phyloP scores from a whole-genome alignment of 2,113 vertebrate genomes.

The Coptodon rendalli region DNA sequence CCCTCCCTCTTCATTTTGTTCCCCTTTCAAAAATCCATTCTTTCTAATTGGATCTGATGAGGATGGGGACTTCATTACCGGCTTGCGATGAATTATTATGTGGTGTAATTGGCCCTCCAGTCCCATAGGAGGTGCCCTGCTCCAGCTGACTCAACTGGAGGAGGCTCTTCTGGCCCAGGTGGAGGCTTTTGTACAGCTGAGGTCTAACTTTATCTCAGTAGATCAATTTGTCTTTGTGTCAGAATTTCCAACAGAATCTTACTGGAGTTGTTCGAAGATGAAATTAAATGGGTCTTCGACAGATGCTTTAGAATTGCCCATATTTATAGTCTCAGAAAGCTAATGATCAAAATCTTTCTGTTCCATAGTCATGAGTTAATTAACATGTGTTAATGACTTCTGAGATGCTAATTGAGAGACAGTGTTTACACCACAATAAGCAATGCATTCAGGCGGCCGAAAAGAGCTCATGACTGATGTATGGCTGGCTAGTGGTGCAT shows the following conservation, averaged over 20 bases:
- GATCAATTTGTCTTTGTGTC: background rate
- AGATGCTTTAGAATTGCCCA: background rate
- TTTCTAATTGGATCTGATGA: conserved; percentile 71
- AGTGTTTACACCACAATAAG: conserved; percentile 35
- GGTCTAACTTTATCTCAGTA: conserved; percentile 11
- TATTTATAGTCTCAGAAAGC: conserved; percentile 11
- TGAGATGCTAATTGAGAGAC: conserved; percentile 33
- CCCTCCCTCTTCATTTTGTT: conserved; percentile 1
- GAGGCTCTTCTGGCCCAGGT: conserved; percentile 34
- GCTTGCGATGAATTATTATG: conserved; percentile 68
- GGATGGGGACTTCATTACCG: conserved; percentile 70
- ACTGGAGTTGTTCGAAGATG: conserved; percentile 1
- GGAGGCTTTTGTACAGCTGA: conserved; percentile 21
- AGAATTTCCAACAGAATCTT: conserved; percentile 17
- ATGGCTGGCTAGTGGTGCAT: background rate
- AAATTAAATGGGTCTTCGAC: background rate
- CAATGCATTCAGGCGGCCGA: conserved; percentile 3
- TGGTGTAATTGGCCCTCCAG: conserved; percentile 73
- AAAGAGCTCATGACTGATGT: background rate
- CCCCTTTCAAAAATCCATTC: conserved; percentile 43
- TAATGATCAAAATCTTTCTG: conserved; percentile 37
- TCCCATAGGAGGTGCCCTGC: conserved; percentile 74
- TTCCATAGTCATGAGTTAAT: conserved; percentile 52
- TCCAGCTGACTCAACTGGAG: conserved; percentile 56
- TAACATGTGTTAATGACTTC: conserved; percentile 55